Evolutionary conservation across 2,113 vertebrate species (phyloP).

Genomic region (Ceratotherium simum): DNA sequence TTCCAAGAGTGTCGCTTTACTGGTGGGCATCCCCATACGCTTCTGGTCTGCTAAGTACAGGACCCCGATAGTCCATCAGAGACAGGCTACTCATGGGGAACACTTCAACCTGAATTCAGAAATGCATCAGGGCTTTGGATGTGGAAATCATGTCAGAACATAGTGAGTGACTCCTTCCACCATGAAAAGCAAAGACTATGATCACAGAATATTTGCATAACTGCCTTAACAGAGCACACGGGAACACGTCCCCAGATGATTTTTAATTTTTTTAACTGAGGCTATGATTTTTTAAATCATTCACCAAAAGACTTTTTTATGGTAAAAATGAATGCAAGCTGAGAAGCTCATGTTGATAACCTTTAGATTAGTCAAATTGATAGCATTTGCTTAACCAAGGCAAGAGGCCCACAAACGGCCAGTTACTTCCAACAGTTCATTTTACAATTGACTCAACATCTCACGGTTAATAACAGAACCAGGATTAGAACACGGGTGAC

Average conservation of each 20-base stretch:
- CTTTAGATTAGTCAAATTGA: not conserved
- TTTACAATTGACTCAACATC: not conserved
- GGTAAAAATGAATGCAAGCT: not conserved
- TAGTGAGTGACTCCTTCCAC: not conserved
- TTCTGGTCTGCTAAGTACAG: not conserved
- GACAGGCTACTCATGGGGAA: rapidly evolving
- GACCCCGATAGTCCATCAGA: rapidly evolving
- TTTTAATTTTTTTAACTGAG: not conserved
- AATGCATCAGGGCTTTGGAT: not conserved
- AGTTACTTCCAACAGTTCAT: not conserved
- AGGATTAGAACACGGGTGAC: not conserved
- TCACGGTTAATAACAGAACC: not conserved
- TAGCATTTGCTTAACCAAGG: not conserved
- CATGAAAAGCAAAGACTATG: rapidly evolving
- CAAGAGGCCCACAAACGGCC: not conserved
- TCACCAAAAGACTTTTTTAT: not conserved
- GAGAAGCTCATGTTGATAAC: not conserved
- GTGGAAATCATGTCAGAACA: not conserved
- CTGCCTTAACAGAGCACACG: rapidly evolving
- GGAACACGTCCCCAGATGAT: too few species aligned
- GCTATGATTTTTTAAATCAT: not conserved
- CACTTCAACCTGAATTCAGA: not conserved
- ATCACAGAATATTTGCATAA: not conserved
- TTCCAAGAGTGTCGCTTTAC: not conserved
- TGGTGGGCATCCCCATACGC: not conserved